Base-by-base conservation (phyloP, 37 sponge, comb jelly and placozoan species). In the Aphrocallistes beatrix region DNA sequence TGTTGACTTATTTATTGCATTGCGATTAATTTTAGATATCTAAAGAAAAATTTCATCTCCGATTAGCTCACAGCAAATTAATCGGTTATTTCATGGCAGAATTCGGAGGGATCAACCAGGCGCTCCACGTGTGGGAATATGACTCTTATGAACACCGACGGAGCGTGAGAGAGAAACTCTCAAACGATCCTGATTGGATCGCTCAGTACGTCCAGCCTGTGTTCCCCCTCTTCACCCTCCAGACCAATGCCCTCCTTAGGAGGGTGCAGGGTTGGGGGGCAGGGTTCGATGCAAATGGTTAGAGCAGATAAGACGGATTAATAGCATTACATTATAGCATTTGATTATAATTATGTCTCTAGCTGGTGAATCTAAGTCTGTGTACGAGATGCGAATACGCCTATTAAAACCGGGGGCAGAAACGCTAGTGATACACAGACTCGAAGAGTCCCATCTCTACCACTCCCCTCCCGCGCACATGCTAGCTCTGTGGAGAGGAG, bases 41-140 rank as follows among this genome's bases (percentile, higher is more conserved):
- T 28, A 23, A 87, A 34, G 84, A 86, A 38, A 0, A 84, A 0
- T 37, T 81, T 23, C 81, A 84, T 37, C 42, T 87, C 38, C 50
- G 87, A 19, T 51, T 60, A 17, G 84, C 90, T 50, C 87, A 87
- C 50, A 83, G 84, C 39, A 86, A 86, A 30, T 1, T 90, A 39
- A 3, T 90, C 8, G 90, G 87, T 0, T 90, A 84, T 83, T 90
- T 87, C 87, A 37, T 51, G 17, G 75, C 84, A 23, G 87, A 87
- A 19, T 50, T 90, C 38, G 90, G 90, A 21, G 87, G 81, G 6
- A 28, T 90, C 36, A 90, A 84, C 69, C 51, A 90, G 39, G 87
- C 83, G 32, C 69, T 83, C 0, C 90, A 90, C 39, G 28, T 90
- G 0, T 90, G 90, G 90, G 90, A 90, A 45, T 90, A 90, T 38